These are phyloP conservation scores for Yponomeuta plumbellus DNA, from an alignment of 2,888 invertebrate genomes.

Conservation along the genomic window DNA sequence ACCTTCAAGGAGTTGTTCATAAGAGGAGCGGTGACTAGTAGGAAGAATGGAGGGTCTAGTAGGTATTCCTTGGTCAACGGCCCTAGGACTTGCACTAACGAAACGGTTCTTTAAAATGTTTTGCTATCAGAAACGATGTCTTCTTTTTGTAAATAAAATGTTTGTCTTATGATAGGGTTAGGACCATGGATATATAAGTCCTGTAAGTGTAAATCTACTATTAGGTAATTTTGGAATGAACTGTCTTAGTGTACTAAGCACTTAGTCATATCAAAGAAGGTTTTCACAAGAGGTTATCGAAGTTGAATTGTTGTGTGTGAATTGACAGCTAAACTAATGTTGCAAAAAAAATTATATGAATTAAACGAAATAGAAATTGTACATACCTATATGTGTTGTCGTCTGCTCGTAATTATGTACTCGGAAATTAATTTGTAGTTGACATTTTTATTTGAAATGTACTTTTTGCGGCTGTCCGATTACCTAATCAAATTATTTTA, in stretches of 20 bases:
- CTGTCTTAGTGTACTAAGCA: neutral
- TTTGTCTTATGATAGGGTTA: neutral
- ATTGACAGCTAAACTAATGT: too few relatives aligned
- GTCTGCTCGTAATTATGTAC: too few relatives aligned
- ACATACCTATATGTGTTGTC: too few relatives aligned
- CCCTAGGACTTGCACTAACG: conserved; percentile 88
- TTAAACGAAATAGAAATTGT: too few relatives aligned
- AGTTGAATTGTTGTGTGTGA: too few relatives aligned
- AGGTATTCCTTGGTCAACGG: conserved; percentile 89
- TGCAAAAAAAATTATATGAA: too few relatives aligned
- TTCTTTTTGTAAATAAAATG: neutral
- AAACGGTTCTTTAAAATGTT: conserved; percentile 71
- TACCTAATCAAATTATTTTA: conserved; percentile 39
- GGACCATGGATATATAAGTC: neutral
- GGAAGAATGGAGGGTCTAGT: conserved; percentile 82
- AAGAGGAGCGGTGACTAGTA: conserved; percentile 76
- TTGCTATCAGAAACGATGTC: neutral
- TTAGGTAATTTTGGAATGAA: neutral
- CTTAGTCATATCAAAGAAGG: neutral
- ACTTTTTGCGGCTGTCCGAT: conserved; percentile 51
- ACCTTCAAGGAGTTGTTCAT: conserved; percentile 93
- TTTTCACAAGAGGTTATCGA: neutral
- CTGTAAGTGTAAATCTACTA: neutral
- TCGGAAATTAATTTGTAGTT: neutral
- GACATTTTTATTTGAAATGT: conserved; percentile 2